Conservation (phyloP, 2,797 vertebrate genomes). For the Crenichthys baileyi region DNA sequence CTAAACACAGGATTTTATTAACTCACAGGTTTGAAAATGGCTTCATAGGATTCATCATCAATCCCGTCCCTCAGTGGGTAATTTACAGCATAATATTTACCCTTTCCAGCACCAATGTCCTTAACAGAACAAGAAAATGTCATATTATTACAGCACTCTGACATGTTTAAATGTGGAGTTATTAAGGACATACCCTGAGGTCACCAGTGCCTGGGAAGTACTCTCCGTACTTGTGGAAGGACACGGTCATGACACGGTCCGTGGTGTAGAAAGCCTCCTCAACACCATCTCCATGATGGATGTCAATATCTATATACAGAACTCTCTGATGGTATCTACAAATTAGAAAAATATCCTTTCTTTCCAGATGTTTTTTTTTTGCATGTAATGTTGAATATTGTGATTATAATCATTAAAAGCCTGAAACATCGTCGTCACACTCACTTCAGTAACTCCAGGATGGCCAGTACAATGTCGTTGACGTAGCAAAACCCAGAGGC, state of each 20-base stretch:
- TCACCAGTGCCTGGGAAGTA: conserved; percentile 99
- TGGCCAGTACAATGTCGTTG: conserved; percentile 98
- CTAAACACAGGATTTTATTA: background rate
- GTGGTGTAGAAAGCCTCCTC: conserved; percentile 99
- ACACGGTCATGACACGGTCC: conserved; percentile 97
- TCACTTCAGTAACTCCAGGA: conserved; percentile 96
- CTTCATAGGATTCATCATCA: conserved; percentile 96
- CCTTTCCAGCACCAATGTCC: conserved; percentile 98
- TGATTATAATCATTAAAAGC: background rate
- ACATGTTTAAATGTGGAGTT: background rate
- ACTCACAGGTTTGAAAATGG: conserved; percentile 97
- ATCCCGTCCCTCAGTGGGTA: conserved; percentile 97
- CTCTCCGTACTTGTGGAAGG: conserved; percentile 98
- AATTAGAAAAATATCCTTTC: background rate
- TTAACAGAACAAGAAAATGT: conserved; percentile 56
- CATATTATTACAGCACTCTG: background rate
- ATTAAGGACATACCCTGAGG: conserved; percentile 86
- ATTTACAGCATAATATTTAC: conserved; percentile 97
- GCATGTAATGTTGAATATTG: background rate
- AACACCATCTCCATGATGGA: conserved; percentile 97
- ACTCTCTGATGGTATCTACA: conserved; percentile 97
- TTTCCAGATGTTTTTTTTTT: background rate
- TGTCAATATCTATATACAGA: conserved; percentile 98
- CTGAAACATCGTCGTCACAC: conserved; percentile 38
- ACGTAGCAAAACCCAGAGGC: conserved; percentile 98